A percentile compares a stretch with the other conserved stretches of the same genome.
Conservation (phyloP, 2,797 vertebrate genomes). For the Pseudomugil tenellus region DNA sequence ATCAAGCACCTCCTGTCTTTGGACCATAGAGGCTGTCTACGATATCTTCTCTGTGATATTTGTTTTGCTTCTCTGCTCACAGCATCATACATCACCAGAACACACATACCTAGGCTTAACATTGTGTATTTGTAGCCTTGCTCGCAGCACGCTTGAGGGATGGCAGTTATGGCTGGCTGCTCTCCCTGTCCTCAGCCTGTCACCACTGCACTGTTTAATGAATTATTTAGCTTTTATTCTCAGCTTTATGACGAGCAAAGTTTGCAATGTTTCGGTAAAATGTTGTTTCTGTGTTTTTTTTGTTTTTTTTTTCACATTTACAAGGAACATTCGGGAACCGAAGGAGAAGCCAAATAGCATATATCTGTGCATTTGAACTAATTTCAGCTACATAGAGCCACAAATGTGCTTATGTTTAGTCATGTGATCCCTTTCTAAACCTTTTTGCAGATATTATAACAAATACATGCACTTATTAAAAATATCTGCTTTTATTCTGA, state of each 20-base stretch:
- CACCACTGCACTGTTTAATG: constrained; percentile 4
- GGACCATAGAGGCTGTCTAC: constrained; percentile 36
- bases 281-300: background rate
- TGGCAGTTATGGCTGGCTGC: background rate
- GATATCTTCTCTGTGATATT: constrained; percentile 50
- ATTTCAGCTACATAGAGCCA: background rate
- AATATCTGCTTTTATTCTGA: background rate
- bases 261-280: background rate
- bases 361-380: background rate
- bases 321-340: background rate
- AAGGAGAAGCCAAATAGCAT: background rate
- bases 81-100: constrained; percentile 51
- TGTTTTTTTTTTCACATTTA: too few relatives aligned
- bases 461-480: background rate
- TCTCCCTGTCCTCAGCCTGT: constrained; percentile 4
- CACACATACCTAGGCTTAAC: constrained; percentile 27
- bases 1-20: constrained; percentile 41
- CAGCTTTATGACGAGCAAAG: background rate
- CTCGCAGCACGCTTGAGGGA: background rate
- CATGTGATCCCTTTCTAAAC: background rate
- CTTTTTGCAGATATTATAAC: background rate
- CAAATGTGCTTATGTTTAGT: background rate
- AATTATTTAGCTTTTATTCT: background rate
- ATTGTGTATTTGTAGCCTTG: constrained; percentile 36
- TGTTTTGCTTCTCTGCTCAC: constrained; percentile 50